A percentile compares a stretch with the other conserved stretches of the same genome.
Conservation (phyloP, 37 sponge, comb jelly and placozoan species). For the Lycopodina hypogea region DNA sequence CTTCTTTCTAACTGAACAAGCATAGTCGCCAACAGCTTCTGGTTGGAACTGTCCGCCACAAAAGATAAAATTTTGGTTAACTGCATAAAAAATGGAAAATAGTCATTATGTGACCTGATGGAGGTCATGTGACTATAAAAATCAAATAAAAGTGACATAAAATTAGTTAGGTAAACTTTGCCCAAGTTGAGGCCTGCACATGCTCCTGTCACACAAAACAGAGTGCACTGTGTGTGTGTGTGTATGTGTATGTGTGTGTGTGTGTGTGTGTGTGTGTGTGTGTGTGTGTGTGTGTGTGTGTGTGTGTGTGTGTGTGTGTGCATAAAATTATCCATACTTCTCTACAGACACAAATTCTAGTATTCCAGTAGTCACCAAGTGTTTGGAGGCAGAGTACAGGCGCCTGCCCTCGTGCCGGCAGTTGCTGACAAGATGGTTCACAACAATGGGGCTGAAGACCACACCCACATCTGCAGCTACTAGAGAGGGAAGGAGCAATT, state of each 20-base stretch:
- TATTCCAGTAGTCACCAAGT: conserved; percentile 52
- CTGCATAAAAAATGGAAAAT: not conserved
- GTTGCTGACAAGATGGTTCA: conserved; percentile 41
- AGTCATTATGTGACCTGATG: not conserved
- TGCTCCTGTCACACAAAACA: too few relatives aligned
- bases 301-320: too few relatives aligned
- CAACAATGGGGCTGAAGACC: conserved; percentile 47
- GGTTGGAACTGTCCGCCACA: not conserved
- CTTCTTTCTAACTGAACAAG: conserved; percentile 16
- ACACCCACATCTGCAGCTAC: conserved; percentile 37
- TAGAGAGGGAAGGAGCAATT: conserved; percentile 47
- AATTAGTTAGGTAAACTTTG: too few relatives aligned
- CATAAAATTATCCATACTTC: too few relatives aligned
- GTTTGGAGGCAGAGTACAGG: conserved; percentile 35
- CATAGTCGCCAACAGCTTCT: not conserved
- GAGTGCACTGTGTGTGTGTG: too few relatives aligned
- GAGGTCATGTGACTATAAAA: too few relatives aligned
- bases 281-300: too few relatives aligned
- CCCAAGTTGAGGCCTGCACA: too few relatives aligned
- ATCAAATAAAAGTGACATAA: too few relatives aligned
- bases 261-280: too few relatives aligned
- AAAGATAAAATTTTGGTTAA: not conserved
- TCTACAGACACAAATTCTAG: too few relatives aligned
- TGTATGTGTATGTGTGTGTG: too few relatives aligned
- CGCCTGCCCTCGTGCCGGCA: conserved; percentile 3